Conservation (phyloP, 2,888 invertebrate species). For the Drosophila paracracens region DNA sequence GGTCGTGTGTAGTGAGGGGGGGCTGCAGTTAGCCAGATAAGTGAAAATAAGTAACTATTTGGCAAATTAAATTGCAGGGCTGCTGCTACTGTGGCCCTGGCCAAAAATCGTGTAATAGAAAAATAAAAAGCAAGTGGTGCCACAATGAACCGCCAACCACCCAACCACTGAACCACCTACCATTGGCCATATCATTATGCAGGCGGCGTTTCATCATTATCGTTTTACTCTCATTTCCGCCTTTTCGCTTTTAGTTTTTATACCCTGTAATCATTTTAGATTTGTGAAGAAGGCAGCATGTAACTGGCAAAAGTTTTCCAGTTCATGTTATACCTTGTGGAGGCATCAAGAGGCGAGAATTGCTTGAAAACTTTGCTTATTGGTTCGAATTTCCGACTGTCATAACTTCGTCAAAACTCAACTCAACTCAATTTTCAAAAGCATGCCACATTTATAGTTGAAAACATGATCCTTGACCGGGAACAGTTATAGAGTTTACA, state of each 20-base stretch:
- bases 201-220: slow-evolving; percentile 67
- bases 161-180: background rate
- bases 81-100: slow-evolving; percentile 12
- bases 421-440: background rate
- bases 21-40: background rate
- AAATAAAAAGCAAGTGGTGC: slow-evolving; percentile 49
- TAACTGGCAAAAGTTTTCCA: background rate
- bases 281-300: background rate
- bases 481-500: background rate
- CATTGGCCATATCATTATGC: slow-evolving; percentile 66
- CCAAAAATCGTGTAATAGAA: slow-evolving; percentile 49
- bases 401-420: background rate
- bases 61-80: slow-evolving; percentile 60
- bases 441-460: background rate
- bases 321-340: background rate
- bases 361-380: background rate
- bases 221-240: slow-evolving; percentile 71
- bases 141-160: slow-evolving; percentile 9
- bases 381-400: background rate
- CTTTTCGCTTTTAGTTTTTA: slow-evolving; percentile 36
- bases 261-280: background rate
- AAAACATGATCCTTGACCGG: background rate
- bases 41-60: slow-evolving; percentile 39
- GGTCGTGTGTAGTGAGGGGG: background rate
- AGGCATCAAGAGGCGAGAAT: background rate